Evolutionary conservation across 1,140 invertebrate genomes (phyloP).

Genomic region (Diorhabda carinulata): DNA sequence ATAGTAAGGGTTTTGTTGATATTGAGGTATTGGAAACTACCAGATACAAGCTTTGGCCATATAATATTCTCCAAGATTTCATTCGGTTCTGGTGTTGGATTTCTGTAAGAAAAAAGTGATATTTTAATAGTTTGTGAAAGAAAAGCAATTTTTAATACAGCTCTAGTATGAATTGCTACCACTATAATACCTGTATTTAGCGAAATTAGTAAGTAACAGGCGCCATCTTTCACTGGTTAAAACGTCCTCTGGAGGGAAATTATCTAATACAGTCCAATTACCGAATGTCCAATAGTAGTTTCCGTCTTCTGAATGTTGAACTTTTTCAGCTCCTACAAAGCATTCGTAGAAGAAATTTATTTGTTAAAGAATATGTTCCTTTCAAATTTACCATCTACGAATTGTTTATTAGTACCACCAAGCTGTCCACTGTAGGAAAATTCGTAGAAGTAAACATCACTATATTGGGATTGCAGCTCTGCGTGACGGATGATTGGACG

Average conservation of each 20-base stretch:
- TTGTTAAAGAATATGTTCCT: too few relatives aligned
- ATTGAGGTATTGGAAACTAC: conserved; percentile 23
- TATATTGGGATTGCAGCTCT: conserved; percentile 28
- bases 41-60: conserved; percentile 23
- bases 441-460: conserved; percentile 33
- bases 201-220: conserved; percentile 9
- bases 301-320: conserved; percentile 25
- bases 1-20: conserved; percentile 21
- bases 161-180: neutral
- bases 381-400: conserved; percentile 4
- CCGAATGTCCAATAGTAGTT: conserved; percentile 17
- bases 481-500: conserved; percentile 28
- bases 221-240: neutral
- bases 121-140: neutral
- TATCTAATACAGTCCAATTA: conserved; percentile 4
- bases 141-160: neutral
- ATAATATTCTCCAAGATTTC: conserved; percentile 22
- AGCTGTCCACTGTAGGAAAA: conserved; percentile 29
- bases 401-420: neutral
- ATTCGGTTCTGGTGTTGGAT: conserved; percentile 23
- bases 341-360: too few relatives aligned
- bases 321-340: conserved; percentile 13
- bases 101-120: conserved; percentile 18
- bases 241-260: neutral
- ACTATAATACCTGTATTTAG: conserved; percentile 2